Evolutionary conservation across 2,797 vertebrate genomes (phyloP), one percentile per base, ranked within the genome.

Genomic region (Siniperca undulata): DNA sequence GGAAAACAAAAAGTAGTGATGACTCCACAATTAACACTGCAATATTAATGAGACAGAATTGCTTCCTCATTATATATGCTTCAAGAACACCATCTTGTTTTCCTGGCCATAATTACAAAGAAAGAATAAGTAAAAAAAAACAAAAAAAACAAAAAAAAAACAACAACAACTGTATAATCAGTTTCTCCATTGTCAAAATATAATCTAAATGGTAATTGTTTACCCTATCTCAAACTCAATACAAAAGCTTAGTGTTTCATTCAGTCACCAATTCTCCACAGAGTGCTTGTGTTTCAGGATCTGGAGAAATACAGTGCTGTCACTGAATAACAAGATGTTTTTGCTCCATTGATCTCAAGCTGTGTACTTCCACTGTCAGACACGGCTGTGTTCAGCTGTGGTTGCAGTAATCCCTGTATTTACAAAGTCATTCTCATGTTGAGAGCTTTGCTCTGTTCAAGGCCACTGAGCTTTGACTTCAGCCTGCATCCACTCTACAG

Each of bases 161-260:
- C 12, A n/a, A 24, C 19, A 19, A 55, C 44, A 24, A 61, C 50
- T 17, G 38, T 71, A 50, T 70, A 55, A 77, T 72, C 70, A 78
- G 24, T 48, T 50, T 74, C 64, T 84, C 76, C 27, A 38, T 60
- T 81, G 62, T 59, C 52, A 69, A 56, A 81, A 86, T 83, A 74
- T 24, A 67, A 83, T 86, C 70, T 86, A 86, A 87, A 89, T 89
- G 75, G 77, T 80, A 86, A 89, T 83, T 67, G 61, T 82, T 78
- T 70, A 55, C 16, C 27, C 34, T 24, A 8, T 60, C 42, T 46
- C 65, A 73, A 82, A 67, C 59, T 78, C 34, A 12, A 30, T 69
- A 56, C 40, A 74, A 61, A 83, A 77, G 64, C 17, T 30, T 22
- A 48, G 60, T 27, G 46, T 70, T 88, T 56, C 40, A 60, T 68